Base-by-base conservation (phyloP, 2,797 vertebrate genomes). In the Ambastaia sidthimunki region DNA sequence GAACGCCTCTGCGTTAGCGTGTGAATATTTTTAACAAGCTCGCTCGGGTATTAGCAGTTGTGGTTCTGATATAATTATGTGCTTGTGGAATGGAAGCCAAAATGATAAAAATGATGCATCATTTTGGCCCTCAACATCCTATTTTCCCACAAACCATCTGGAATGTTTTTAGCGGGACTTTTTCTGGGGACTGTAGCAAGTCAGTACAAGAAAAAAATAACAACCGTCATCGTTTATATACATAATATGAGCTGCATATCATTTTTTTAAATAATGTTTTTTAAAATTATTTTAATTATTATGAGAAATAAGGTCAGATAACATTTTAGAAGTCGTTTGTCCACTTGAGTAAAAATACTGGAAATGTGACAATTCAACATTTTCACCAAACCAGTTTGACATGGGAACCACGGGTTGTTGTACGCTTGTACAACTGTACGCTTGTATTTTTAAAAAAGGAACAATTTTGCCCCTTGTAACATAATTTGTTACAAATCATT, bases 11-110 rank as follows among this genome's bases (percentile, higher is more conserved):
- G 54, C 66, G 28, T 13, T 15, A 48, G 69, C 34, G 67, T 67
- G 67, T 48, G 21, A 71, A 4, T 83, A 54, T 80, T 59, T 59
- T 37, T 60, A 62, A 78, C 44, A 54, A 71, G 6, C 52, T 73
- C 19, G 25, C 73, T 60, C 21, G 60, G 52, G 28, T 16, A 28
- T 28, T 37, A 82, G 28, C 41, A 73, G 48, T 41, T 73, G 48
- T 11, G 41, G 3, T 54, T 55, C 47, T 23, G 34, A 48, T 52
- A 47, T 34, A 28, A 60, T 60, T 34, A 52, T 19, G 21, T 47
- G 15, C 19, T 50, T 9, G 13, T 47, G 59, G 18, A 52, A 65
- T 25, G 59, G 16, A 19, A 23, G 25, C n/a, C 9, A 44, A 44
- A 9, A 16, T 19, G 15, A 16, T 23, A 13, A 52, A 55, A 41